A percentile compares a stretch with the other conserved stretches of the same genome.
phyloP scores from a whole-genome alignment of 2,888 invertebrate species.

The Pterostichus niger region DNA sequence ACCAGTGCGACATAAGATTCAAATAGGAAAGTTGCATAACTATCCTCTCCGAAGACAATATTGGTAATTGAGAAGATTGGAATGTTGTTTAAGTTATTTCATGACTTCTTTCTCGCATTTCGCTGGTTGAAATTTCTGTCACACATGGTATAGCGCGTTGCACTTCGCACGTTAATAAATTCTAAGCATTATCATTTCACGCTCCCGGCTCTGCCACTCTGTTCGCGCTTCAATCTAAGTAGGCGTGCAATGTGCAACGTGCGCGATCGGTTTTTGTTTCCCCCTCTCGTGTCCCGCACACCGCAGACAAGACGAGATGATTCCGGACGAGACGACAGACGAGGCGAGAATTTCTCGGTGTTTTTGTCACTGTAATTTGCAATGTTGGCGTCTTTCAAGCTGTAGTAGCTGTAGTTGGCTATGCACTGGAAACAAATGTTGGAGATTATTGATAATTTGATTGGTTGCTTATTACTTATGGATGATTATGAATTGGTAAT shows the following conservation, averaged over 20 bases:
- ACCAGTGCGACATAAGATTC: too few relatives aligned
- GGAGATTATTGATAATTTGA: background rate
- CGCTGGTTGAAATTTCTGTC: slow-evolving; percentile 28
- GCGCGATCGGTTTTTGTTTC: slow-evolving; percentile 35
- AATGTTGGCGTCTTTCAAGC: background rate
- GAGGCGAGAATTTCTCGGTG: background rate
- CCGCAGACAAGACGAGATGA: background rate
- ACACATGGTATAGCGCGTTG: background rate
- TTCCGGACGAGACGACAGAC: background rate
- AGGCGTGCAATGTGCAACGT: slow-evolving; percentile 37
- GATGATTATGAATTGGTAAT: too few relatives aligned
- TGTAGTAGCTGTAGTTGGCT: background rate
- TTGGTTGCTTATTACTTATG: background rate
- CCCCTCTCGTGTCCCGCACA: background rate
- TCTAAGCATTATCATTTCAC: slow-evolving; percentile 46
- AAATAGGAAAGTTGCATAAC: too few relatives aligned
- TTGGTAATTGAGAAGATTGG: slow-evolving; percentile 17
- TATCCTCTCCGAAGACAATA: background rate
- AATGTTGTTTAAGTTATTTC: slow-evolving; percentile 31
- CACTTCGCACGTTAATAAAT: slow-evolving; percentile 33
- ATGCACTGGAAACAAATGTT: slow-evolving; percentile 4
- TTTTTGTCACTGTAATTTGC: slow-evolving; percentile 15
- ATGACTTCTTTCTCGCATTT: slow-evolving; percentile 16
- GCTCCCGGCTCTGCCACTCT: background rate
- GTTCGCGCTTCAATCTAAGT: slow-evolving; percentile 10